Percentiles rank a stretch among this genome's conserved stretches.
Evolutionary conservation across 2,888 invertebrate genomes (phyloP).

Genomic region (Plebejus anna): DNA sequence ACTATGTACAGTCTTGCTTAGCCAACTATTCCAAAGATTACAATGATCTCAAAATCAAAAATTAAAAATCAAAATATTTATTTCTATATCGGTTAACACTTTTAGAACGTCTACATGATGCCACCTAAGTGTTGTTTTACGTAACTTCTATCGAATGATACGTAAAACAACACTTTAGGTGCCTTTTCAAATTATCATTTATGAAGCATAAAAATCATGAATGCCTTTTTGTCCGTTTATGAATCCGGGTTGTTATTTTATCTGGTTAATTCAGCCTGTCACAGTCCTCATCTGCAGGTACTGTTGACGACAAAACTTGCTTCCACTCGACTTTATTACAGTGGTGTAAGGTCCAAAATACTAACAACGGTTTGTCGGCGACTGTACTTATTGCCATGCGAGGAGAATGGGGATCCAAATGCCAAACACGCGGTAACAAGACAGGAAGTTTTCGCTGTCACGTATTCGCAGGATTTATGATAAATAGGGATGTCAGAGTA

Average conservation of each 20-base stretch:
- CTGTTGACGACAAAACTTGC: not conserved
- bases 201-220: not conserved
- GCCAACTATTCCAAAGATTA: too few relatives aligned
- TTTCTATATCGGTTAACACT: too few relatives aligned
- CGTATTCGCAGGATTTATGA: conserved; percentile 45
- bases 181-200: not conserved
- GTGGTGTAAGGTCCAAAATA: not conserved
- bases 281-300: conserved; percentile 45
- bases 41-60: too few relatives aligned
- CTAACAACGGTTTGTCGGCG: not conserved
- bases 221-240: conserved; percentile 36
- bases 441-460: conserved; percentile 65
- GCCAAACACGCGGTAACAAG: conserved; percentile 67
- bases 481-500: not conserved
- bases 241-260: conserved; percentile 42
- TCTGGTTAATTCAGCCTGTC: conserved; percentile 53
- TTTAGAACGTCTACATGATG: too few relatives aligned
- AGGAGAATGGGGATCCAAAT: conserved; percentile 64
- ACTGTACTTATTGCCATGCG: conserved; percentile 62
- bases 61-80: too few relatives aligned
- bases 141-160: too few relatives aligned
- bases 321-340: not conserved
- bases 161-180: not conserved
- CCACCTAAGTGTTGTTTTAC: too few relatives aligned
- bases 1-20: too few relatives aligned